These are phyloP conservation scores for Chelonoidis abingdonii DNA, from an alignment of 2,113 vertebrate genomes.

Conservation along the genomic window DNA sequence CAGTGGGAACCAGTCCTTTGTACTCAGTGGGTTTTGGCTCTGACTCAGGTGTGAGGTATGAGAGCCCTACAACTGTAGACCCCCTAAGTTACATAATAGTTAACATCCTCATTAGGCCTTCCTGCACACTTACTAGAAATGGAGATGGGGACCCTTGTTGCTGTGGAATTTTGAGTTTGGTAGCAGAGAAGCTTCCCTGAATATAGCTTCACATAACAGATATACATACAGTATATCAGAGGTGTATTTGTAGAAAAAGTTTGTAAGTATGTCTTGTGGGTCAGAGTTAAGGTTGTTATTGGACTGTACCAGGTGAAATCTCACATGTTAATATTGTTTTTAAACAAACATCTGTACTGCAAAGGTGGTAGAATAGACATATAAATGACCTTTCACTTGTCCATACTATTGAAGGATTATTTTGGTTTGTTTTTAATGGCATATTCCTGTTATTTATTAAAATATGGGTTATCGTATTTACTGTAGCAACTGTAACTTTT, in stretches of 20 bases:
- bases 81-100: not conserved
- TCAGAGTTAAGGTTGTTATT: conserved; percentile 8
- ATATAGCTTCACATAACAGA: not conserved
- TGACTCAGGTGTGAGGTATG: not conserved
- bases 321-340: not conserved
- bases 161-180: not conserved
- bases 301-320: not conserved
- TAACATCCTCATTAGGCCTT: not conserved
- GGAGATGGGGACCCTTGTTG: not conserved
- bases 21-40: not conserved
- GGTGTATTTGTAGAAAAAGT: not conserved
- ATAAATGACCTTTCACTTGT: not conserved
- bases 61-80: not conserved
- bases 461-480: not conserved
- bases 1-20: not conserved
- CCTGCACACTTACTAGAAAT: not conserved
- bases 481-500: not conserved
- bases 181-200: not conserved
- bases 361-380: not conserved
- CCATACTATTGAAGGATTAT: not conserved
- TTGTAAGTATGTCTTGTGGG: not conserved
- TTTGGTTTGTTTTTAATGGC: not conserved
- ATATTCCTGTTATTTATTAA: not conserved
- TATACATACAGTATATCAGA: not conserved
- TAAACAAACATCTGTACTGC: not conserved